Evolutionary conservation across 2,113 vertebrate genomes (phyloP).

Genomic region (Thomomys bottae): DNA sequence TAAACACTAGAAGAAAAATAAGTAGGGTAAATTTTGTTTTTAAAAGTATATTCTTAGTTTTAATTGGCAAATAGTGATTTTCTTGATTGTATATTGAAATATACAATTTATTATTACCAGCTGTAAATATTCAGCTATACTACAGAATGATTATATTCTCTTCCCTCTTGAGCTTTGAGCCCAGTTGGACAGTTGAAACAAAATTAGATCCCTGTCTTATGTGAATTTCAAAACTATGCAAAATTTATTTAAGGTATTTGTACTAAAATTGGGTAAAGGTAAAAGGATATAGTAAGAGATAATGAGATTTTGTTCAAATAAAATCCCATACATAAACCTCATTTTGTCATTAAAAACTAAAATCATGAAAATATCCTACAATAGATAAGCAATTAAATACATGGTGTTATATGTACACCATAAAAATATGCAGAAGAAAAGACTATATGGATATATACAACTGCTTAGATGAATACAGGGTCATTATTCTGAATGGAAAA

Average conservation of each 20-base stretch:
- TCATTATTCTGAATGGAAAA: neutral
- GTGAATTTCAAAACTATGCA: neutral
- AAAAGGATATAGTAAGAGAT: neutral
- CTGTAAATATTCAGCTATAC: neutral
- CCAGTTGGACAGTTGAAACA: neutral
- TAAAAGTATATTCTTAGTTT: neutral
- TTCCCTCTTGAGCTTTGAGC: neutral
- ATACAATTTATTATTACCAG: neutral
- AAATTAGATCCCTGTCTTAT: neutral
- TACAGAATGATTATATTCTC: neutral
- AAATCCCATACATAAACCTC: neutral
- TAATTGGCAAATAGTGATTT: neutral
- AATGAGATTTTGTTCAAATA: neutral
- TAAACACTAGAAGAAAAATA: neutral
- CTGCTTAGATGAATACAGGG: neutral
- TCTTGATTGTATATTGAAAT: neutral
- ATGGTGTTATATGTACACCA: too few relatives aligned
- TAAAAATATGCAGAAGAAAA: neutral
- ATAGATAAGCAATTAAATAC: neutral
- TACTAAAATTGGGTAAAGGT: neutral
- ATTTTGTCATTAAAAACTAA: neutral
- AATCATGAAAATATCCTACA: neutral
- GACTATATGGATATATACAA: neutral
- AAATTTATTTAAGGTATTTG: neutral
- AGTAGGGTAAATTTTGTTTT: neutral